Evolutionary conservation across 2,113 vertebrate genomes (phyloP), one percentile per base, ranked within the genome.

Genomic region (Leptocoma aspasia): DNA sequence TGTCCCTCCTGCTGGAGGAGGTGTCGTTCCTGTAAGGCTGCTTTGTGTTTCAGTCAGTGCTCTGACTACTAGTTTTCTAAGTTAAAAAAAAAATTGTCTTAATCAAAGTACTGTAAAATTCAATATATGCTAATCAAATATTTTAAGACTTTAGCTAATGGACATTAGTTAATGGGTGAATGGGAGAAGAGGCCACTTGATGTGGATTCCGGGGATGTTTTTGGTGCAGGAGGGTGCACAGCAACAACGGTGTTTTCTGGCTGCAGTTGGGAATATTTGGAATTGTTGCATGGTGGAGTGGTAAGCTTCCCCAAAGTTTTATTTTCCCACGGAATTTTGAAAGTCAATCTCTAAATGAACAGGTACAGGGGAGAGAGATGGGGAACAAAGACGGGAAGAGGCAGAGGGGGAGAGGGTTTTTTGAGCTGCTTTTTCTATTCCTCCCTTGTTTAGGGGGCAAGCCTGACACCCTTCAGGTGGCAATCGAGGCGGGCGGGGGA

Each of bases 401-500:
- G 33, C 11, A 11, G 41, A 39, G 27, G 39, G 28, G 26, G 22
- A 3, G 31, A 22, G 8, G 39, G 39, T 39, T 2, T 41, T 60
- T 42, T 22, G 72, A 65, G 42, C 20, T 6, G 15, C 10, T 15
- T 15, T 22, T 31, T 3, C 15, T 7, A 1, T 8, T 31, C 6
- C 17, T 35, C 23, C 19, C 10, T 11, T 6, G 35, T 41, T 14
- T 1, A 6, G 39, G 9, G 47, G 30, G 4, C 31, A 47, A 31
- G n/a, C 31, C 52, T 9, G 27, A 14, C 20, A 2, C 7, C 1
- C 18, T 8, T 0, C 11, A 2, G 11, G 39, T 1, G 19, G 5
- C 1, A 5, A 0, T 2, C 1, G 39, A 27, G 24, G 35, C 1
- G 59, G n/a, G n/a, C n/a, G n/a, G n/a, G n/a, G n/a, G n/a, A n/a